phyloP scores from a whole-genome alignment of 2,113 vertebrate species.

The Ondatra zibethicus region DNA sequence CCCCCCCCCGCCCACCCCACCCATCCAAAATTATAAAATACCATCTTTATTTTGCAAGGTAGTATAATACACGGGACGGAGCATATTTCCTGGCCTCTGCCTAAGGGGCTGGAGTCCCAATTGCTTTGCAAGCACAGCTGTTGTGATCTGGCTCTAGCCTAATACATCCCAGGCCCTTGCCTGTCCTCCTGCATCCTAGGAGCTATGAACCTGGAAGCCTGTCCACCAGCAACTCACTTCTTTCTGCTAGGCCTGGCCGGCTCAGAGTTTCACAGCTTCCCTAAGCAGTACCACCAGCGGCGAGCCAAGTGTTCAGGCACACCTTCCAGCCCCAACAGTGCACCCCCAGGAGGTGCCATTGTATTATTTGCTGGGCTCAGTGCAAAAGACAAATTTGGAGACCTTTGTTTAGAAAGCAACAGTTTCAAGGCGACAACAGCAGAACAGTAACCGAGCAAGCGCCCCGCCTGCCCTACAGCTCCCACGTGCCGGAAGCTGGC shows the following conservation, averaged over 20 bases:
- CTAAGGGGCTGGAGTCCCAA: neutral
- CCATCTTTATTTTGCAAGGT: neutral
- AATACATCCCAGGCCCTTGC: neutral
- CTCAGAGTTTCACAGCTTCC: neutral
- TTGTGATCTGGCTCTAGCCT: neutral
- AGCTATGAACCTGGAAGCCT: neutral
- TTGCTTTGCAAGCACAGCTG: neutral
- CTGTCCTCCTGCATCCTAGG: neutral
- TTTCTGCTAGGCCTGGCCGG: neutral
- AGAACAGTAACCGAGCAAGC: neutral
- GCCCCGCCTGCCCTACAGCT: fast-evolving
- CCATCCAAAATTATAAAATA: neutral
- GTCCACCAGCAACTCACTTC: neutral
- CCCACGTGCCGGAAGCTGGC: neutral
- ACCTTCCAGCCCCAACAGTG: neutral
- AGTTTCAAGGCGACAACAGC: neutral
- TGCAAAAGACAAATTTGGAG: neutral
- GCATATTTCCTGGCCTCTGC: neutral
- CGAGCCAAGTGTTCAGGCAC: neutral
- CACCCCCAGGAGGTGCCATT: neutral
- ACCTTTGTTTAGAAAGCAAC: neutral
- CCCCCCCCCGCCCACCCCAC: neutral
- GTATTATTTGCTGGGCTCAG: neutral
- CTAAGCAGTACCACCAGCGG: neutral
- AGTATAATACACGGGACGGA: neutral